Base-by-base conservation (phyloP, 2,113 vertebrate species). In the Labeo rohita region DNA sequence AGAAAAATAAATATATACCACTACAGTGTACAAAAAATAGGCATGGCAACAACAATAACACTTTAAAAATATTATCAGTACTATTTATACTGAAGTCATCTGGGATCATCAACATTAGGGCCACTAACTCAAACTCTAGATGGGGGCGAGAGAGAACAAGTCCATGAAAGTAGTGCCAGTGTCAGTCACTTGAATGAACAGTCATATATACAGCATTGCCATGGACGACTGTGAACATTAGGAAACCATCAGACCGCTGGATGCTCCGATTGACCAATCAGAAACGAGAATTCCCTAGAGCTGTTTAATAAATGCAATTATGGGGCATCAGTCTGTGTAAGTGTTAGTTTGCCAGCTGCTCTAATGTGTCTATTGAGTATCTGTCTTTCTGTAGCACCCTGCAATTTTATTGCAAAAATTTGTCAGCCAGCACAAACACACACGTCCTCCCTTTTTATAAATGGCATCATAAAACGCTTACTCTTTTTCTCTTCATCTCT, bases 381-480 rank as follows among this genome's bases (percentile, higher is more conserved):
- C 79, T 77, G 49, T 84, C 23, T 80, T 84, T 65, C 34, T 78
- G 52, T 47, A 85, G 50, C 78, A 83, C 50, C 70, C 72, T 78
- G 83, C 72, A 84, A 81, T 84, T 87, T 77, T 65, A 87, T 73
- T 85, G 50, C 50, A 59, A n/a, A 87, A 87, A 83, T 87, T 47
- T 87, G 82, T 79, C 75, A 72, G 18, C 86, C 59, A 70, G 18
- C n/a, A 79, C 72, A 83, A 81, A 83, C 85, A 87, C 50, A 81
- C 52, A 83, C 13, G 72, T 78, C 73, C 80, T 78, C 59, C 34
- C 90, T 92, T 50, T 73, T 77, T 84, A 85, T 78, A 88, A 78
- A 88, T 83, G 73, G 63, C 61, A 56, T 56, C 63, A 90, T 89
- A 90, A 87, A 90, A 87, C 90, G 79, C 88, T 90, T 74, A 80